Percentiles rank a stretch among this genome's conserved stretches.
These are phyloP conservation scores for Kryphioiulus occultus DNA, from an alignment of 2,888 invertebrate species.

Conservation along the genomic window DNA sequence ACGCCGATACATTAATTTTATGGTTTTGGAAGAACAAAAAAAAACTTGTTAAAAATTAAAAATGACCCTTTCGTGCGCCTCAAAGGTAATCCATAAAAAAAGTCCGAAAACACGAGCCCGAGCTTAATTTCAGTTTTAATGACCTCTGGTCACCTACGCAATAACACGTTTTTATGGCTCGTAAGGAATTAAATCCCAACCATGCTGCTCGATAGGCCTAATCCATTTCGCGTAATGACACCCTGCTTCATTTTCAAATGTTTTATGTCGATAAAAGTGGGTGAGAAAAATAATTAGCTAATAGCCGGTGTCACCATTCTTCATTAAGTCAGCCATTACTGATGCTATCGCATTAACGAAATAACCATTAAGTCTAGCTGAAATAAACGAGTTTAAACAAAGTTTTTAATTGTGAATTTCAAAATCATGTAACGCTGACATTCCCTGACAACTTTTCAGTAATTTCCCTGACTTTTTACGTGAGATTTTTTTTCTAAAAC, in stretches of 20 bases:
- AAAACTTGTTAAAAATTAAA: constrained; percentile 38
- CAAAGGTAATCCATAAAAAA: not conserved
- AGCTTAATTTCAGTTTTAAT: constrained; percentile 24
- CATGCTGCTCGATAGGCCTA: not conserved
- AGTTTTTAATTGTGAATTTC: too few species aligned
- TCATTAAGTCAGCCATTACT: not conserved
- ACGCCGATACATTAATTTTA: constrained; percentile 26
- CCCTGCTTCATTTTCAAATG: not conserved
- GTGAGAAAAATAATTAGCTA: not conserved
- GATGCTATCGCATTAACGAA: too few species aligned
- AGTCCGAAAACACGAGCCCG: not conserved
- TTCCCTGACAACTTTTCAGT: too few species aligned
- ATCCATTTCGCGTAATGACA: not conserved
- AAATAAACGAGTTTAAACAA: too few species aligned
- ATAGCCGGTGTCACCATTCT: not conserved
- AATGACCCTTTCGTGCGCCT: not conserved
- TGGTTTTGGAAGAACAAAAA: not conserved
- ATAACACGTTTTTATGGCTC: not conserved
- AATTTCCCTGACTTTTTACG: too few species aligned
- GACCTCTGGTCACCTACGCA: constrained; percentile 40
- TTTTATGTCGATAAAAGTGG: not conserved
- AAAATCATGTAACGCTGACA: too few species aligned
- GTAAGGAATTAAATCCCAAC: not conserved
- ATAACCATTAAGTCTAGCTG: too few species aligned
- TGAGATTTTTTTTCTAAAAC: too few species aligned